Conservation (phyloP, 2,113 vertebrate species). For the Petromus typicus region DNA sequence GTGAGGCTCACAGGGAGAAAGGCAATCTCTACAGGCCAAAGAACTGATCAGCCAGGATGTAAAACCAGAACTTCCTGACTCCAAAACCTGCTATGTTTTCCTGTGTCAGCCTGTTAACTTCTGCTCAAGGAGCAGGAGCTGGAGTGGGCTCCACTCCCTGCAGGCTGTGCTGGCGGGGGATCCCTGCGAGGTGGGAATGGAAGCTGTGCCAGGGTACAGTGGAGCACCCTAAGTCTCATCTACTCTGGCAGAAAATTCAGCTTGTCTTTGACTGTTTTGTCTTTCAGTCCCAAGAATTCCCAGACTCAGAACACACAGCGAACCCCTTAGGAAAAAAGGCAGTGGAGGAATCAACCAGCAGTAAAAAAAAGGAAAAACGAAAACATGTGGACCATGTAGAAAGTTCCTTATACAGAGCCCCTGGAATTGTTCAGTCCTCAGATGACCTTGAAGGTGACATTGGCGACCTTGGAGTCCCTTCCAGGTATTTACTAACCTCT, state of each 20-base stretch:
- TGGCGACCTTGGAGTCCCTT: conserved; percentile 68
- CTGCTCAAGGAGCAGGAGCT: neutral
- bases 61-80: neutral
- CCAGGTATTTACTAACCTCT: conserved; percentile 78
- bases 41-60: neutral
- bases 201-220: too few species aligned
- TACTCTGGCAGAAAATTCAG: conserved; percentile 11
- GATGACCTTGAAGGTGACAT: conserved; percentile 81
- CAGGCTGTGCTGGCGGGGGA: neutral
- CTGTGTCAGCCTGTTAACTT: neutral
- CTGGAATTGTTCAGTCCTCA: conserved; percentile 61
- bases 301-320: conserved; percentile 53
- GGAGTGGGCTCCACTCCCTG: neutral
- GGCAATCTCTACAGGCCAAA: neutral
- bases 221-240: neutral
- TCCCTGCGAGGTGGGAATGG: rapidly evolving
- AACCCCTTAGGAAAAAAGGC: conserved; percentile 58
- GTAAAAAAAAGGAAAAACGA: conserved; percentile 81
- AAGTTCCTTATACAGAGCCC: conserved; percentile 74
- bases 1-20: neutral
- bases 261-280: neutral
- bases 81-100: neutral
- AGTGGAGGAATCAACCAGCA: conserved; percentile 70
- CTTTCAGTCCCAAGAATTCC: conserved; percentile 62
- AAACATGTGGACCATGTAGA: conserved; percentile 77